Evolutionary conservation across 1,140 invertebrate genomes (phyloP).

Genomic region (Heterodera schachtii): DNA sequence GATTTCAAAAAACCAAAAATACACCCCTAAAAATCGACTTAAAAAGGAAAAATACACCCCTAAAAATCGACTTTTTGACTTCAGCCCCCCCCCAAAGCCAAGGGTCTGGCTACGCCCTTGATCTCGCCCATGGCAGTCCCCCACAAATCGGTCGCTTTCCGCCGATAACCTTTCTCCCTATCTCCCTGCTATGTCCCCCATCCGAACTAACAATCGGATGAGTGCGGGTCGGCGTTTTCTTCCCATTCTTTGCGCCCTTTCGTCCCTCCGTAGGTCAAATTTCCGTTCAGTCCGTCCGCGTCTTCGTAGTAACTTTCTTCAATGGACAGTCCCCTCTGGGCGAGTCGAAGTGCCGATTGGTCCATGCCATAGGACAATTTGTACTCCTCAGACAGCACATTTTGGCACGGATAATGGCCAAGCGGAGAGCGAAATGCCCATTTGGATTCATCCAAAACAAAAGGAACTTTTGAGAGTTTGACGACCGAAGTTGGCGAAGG

Average conservation of each 20-base stretch:
- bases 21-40: no score
- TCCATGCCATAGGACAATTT: conserved; percentile 56
- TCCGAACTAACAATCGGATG: background rate
- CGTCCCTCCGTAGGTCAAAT: background rate
- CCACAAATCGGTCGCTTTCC: background rate
- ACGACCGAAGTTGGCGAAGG: conserved; percentile 13
- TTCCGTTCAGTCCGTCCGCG: conserved; percentile 31
- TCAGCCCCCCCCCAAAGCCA: no score
- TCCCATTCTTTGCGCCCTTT: background rate
- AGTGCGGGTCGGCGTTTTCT: background rate
- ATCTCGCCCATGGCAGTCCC: background rate
- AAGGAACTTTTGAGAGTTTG: background rate
- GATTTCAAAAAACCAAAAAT: no score
- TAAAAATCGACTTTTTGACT: no score
- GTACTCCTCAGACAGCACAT: conserved; percentile 35
- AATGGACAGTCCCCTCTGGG: conserved; percentile 36
- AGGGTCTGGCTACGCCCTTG: no score
- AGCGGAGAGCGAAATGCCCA: background rate
- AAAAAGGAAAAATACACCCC: no score
- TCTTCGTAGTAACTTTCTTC: conserved; percentile 65
- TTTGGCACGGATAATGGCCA: background rate
- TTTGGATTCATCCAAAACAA: background rate
- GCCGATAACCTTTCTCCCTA: no score
- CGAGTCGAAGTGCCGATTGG: conserved; percentile 36
- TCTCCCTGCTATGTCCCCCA: no score